Evolutionary conservation across 2,113 vertebrate species (phyloP), one percentile per base, ranked within the genome.

Genomic region (Barbus barbus): DNA sequence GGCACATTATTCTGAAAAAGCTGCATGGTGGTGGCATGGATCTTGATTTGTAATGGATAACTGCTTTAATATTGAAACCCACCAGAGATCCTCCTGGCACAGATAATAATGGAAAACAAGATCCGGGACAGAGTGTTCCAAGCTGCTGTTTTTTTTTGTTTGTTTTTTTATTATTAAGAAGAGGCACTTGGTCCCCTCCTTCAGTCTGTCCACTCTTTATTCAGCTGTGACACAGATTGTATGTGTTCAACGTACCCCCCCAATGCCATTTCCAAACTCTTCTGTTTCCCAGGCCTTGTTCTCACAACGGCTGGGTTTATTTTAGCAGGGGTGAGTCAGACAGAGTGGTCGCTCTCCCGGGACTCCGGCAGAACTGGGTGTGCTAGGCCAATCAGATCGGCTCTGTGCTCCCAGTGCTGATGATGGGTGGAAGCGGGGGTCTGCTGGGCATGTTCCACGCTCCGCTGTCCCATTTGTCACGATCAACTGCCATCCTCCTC

Each of bases 301-400:
- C 94, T 94, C 94, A 94, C 94, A 95, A 92, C 93, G 93, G 90
- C 88, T 90, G 77, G 63, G 92, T 94, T 95, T 94, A 95, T 94
- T 94, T 95, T 94, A 91, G 90, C 90, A 88, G 81, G 86, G 89
- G 88, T 95, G 93, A 95, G 89, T 95, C 94, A 92, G 92, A 91
- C 90, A 84, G 89, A 90, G 86, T 56, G 78, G 86, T 86, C 48
- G 78, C 84, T 94, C 94, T 92, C 93, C 84, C 83, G 92, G 91
- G 93, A 92, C 82, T 84, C 51, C 53, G 87, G 79, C 88, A 89
- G 88, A 91, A 91, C 90, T 88, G 82, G 53, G 51, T 89, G 61
- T 85, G 83, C 74, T 86, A 56, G 33, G 78, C 74, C 56, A 46
- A 46, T 79, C 84, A 72, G 61, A 84, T n/a, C 60, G 26, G 14